Percentiles rank a stretch among this genome's conserved stretches.
These are phyloP conservation scores for Oncorhynchus gorbuscha DNA, from an alignment of 2,113 vertebrate genomes.

Conservation along the genomic window DNA sequence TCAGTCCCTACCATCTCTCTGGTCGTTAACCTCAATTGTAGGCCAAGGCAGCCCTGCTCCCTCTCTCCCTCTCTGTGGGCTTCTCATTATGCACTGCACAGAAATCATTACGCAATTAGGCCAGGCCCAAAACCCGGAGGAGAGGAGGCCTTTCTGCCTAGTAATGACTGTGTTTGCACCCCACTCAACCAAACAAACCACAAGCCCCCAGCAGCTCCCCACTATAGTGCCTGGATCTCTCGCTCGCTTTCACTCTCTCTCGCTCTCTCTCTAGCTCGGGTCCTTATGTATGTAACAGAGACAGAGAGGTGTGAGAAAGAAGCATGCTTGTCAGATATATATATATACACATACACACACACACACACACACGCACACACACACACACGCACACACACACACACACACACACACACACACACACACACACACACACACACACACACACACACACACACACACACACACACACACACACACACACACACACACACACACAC, in stretches of 20 bases:
- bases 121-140: conserved; percentile 49
- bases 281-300: conserved; percentile 12
- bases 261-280: neutral
- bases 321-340: conserved; percentile 9
- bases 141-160: conserved; percentile 3
- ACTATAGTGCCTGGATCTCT: neutral
- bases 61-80: conserved; percentile 10
- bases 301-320: conserved; percentile 21
- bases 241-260: neutral
- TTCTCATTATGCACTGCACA: conserved; percentile 37
- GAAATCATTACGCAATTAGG: conserved; percentile 45
- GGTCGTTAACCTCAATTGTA: conserved; percentile 71
- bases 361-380: neutral
- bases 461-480: neutral
- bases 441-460: neutral
- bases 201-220: neutral
- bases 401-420: too few species aligned
- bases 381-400: neutral
- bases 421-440: neutral
- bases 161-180: conserved; percentile 40
- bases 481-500: neutral
- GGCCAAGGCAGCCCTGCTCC: conserved; percentile 53
- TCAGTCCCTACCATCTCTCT: conserved; percentile 70
- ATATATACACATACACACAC: neutral
- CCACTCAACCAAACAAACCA: conserved; percentile 5